Base-by-base conservation (phyloP, 2,888 invertebrate species). In the Pristionchus japonicus region DNA sequence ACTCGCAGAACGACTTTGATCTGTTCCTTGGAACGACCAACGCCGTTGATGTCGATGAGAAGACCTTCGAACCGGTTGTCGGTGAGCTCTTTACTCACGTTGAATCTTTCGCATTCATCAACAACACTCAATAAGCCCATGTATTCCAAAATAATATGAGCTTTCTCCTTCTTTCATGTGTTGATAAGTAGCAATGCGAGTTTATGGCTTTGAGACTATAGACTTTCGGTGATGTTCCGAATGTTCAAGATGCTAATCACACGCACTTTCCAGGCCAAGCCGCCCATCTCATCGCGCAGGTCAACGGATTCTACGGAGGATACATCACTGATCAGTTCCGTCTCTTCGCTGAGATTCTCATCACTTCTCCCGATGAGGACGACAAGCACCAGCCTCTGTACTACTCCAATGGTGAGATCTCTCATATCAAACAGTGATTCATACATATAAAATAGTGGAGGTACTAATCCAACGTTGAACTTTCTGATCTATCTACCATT, bases 331-430 rank as follows among this genome's bases (percentile, higher is more conserved):
- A 93, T 89, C 92, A 89, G 23, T 92, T 91, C 91, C 89, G 92
- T 64, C 90, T 93, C 7, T 93, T 92, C 89, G 91, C 93, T 34
- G 93, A 93, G 86, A 88, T 93, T 37, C 90, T 91, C 1, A 91
- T 93, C 77, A 90, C 91, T 9, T 90, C 90, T 74, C 87, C 84
- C n/a, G 88, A 90, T 27, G 70, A 74, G 3, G 88, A 52, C 37
- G 88, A 80, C 20, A 52, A 84, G 49, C 86, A 88, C 64, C 90
- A 91, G 84, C 92, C 92, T 15, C 89, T 92, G 89, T 92, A 91
- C 89, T 92, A 91, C 85, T 92, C 92, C 11, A 91, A 90, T 43
- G 92, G 91, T 90, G 47, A n/a, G 49, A 43, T 43, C n/a, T n/a
- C n/a, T n/a, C n/a, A n/a, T n/a, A n/a, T n/a, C n/a, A n/a, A n/a